A percentile compares a stretch with the other conserved stretches of the same genome.
Evolutionary conservation across 2,888 invertebrate species (phyloP).

Genomic region (Agrenia bidenticulata): DNA sequence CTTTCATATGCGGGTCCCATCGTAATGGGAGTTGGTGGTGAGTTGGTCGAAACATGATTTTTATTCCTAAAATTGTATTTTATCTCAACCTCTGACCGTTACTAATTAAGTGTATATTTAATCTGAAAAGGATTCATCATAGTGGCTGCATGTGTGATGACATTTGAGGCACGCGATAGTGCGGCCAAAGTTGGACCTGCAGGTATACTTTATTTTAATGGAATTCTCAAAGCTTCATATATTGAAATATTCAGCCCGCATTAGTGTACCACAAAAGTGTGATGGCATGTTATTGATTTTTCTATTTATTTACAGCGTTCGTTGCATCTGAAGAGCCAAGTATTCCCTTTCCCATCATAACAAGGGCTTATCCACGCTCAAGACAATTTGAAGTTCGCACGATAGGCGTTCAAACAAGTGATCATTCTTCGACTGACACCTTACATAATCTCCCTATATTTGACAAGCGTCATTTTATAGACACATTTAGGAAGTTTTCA

Average conservation of each 20-base stretch:
- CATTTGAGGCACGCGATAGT: conserved; percentile 94
- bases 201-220: conserved; percentile 21
- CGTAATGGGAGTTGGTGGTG: conserved; percentile 94
- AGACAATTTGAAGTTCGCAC: conserved; percentile 47
- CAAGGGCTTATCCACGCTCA: conserved; percentile 31
- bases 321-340: conserved; percentile 30
- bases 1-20: conserved; percentile 95
- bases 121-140: conserved; percentile 77
- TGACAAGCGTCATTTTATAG: conserved; percentile 49
- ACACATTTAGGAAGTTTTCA: conserved; percentile 52
- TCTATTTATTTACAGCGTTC: conserved; percentile 23
- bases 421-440: conserved; percentile 36
- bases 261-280: not conserved
- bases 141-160: conserved; percentile 96
- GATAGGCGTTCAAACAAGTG: conserved; percentile 49
- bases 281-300: not conserved
- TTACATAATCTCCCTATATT: conserved; percentile 42
- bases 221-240: conserved; percentile 10
- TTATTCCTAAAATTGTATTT: conserved; percentile 6
- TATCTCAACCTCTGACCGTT: not conserved
- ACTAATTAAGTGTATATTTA: not conserved
- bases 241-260: conserved; percentile 1
- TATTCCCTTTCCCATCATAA: conserved; percentile 25
- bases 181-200: conserved; percentile 72
- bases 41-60: no score